Evolutionary conservation across 53 echinoderm and acorn worm genomes (phyloP), one percentile per base, ranked within the genome.

Genomic region (Arbacia lixula): DNA sequence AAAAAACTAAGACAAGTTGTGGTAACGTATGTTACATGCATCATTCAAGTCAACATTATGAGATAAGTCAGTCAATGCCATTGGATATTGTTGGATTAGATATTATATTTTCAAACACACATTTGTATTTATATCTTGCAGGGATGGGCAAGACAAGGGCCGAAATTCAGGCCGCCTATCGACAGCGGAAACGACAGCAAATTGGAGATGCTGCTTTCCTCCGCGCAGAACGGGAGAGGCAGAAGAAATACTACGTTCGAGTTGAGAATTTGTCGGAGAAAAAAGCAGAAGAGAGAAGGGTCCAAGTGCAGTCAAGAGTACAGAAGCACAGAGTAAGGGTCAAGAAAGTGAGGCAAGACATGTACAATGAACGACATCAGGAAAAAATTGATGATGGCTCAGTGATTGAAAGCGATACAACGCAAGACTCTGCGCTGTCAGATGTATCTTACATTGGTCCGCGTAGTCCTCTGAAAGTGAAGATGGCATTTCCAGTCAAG

Each of bases 121-220:
- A 17, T 68, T 38, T 68, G 1, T 33, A 16, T 28, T 38, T 3
- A 39, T 68, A 40, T 68, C 35, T 68, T 34, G 25, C 58, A 68
- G 68, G 24, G 21, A 40, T 68, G 68, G 68, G 40, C 68, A 68
- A 68, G 68, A 68, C 68, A 40, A 1, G 41, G 68, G 68, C 68
- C n/a, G 68, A 84, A 53, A 84, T 69, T 24, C 84, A 84, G 55
- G 84, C 84, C 50, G 84, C 84, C 41, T 84, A 84, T 37, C 56
- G 71, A 26, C 68, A 84, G 29, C 68, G 58, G 56, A 84, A 69
- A 84, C 56, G 71, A 36, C 22, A 84, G 25, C 36, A 69, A 55
- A 63, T 84, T 53, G 84, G 84, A 53, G 71, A 84, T 35, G 55
- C 54, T 53, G 69, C 84, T 34, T 84, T 54, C 24, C 84, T 84